Evolutionary conservation across 1,140 invertebrate species (phyloP).

Genomic region (Nasonia longicornis): DNA sequence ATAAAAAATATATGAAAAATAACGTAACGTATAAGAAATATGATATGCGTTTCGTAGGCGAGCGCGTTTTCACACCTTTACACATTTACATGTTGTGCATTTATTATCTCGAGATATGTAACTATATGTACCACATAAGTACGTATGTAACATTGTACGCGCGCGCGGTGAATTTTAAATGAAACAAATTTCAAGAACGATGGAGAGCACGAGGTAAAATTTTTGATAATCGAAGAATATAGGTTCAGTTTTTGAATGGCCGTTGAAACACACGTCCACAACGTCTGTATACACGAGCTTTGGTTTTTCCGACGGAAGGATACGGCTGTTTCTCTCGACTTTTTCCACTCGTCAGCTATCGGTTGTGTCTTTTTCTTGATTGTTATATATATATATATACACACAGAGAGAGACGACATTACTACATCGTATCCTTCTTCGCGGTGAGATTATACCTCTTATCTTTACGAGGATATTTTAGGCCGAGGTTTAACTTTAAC

Average conservation of each 20-base stretch:
- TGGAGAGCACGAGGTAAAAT: not conserved
- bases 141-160: not conserved
- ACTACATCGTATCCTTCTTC: not conserved
- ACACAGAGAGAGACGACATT: not conserved
- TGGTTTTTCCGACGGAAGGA: not conserved
- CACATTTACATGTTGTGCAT: conserved; percentile 38
- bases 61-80: conserved; percentile 31
- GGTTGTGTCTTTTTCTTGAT: not conserved
- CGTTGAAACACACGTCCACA: not conserved
- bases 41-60: not conserved
- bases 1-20: not conserved
- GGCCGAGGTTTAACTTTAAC: not conserved
- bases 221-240: conserved; percentile 6
- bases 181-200: not conserved
- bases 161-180: conserved; percentile 20
- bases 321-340: not conserved
- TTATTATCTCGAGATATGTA: not conserved
- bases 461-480: conserved; percentile 1
- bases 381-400: not conserved
- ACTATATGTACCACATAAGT: not conserved
- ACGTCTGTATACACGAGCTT: not conserved
- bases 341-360: no score
- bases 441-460: not conserved
- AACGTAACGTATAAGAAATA: not conserved
- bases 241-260: conserved; percentile 24